phyloP scores from a whole-genome alignment of 1,140 invertebrate genomes.

The Microplitis demolitor region DNA sequence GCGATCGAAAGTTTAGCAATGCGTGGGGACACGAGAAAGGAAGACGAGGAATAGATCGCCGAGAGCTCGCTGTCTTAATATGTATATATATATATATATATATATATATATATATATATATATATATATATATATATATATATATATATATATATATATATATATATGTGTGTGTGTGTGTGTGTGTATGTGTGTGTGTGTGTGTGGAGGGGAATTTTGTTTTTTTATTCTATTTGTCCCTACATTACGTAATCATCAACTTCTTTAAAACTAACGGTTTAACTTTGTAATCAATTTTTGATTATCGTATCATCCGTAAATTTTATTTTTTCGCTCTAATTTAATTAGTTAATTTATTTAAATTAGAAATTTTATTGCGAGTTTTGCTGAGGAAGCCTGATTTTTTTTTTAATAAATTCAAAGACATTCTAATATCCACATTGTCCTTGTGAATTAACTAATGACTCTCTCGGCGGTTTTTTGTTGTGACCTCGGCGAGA shows the following conservation, averaged over 20 bases:
- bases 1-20: neutral
- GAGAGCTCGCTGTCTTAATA: neutral
- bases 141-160: too few species aligned
- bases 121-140: too few species aligned
- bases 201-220: neutral
- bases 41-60: conserved; percentile 1
- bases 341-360: too few species aligned
- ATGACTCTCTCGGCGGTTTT: neutral
- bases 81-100: too few species aligned
- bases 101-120: too few species aligned
- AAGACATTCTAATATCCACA: neutral
- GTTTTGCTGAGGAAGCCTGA: neutral
- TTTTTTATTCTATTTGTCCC: neutral
- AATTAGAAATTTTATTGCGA: too few species aligned
- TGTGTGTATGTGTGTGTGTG: too few species aligned
- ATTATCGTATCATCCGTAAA: neutral
- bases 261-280: neutral
- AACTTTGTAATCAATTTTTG: neutral
- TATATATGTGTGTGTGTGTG: too few species aligned
- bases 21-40: neutral
- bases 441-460: conserved; percentile 8
- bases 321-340: neutral
- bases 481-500: conserved; percentile 14
- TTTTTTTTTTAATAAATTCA: neutral
- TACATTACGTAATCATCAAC: neutral